Evolutionary conservation across 2,113 vertebrate genomes (phyloP), one percentile per base, ranked within the genome.

Genomic region (Triplophysa siluroides): DNA sequence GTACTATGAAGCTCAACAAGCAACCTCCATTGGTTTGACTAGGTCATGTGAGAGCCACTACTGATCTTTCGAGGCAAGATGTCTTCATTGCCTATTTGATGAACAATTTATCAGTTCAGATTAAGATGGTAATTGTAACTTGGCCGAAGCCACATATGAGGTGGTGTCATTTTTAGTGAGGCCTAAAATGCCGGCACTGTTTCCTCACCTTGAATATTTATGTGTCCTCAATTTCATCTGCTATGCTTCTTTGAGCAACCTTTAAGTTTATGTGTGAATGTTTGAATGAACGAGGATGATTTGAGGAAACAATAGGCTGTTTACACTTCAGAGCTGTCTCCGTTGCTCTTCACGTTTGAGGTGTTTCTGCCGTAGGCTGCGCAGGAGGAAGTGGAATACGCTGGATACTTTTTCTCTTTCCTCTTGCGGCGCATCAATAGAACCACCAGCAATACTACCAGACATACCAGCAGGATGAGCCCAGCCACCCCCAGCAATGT

Each of bases 311-410:
- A 45, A 64, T 4, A 12, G 33, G 52, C 19, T 13, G 41, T 2
- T 2, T 91, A 93, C 77, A 92, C 93, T 84, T 95, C 91, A 0
- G 92, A 94, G 84, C 89, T 93, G 88, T 92, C 91, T 16, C 84
- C 70, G 38, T 78, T 83, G 78, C 86, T 83, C 38, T 83, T 82
- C 52, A 83, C 81, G 50, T 87, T 80, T 8, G 65, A 13, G 1
- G 89, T 75, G 45, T 88, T 75, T 1, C 81, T 89, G 85, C 87
- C 75, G 81, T 93, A 94, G 58, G 91, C 93, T 0, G 92, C 83
- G 33, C 90, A 92, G 11, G 92, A 92, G 3, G 93, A 94, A 47
- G 88, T 89, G 76, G 89, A 5, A 67, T 92, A 93, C 8, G 91
- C 33, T 1, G 89, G 79, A 41, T 85, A 83, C 83, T 90, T 83